phyloP scores from a whole-genome alignment of 1,140 invertebrate species.

The Formica selysi region DNA sequence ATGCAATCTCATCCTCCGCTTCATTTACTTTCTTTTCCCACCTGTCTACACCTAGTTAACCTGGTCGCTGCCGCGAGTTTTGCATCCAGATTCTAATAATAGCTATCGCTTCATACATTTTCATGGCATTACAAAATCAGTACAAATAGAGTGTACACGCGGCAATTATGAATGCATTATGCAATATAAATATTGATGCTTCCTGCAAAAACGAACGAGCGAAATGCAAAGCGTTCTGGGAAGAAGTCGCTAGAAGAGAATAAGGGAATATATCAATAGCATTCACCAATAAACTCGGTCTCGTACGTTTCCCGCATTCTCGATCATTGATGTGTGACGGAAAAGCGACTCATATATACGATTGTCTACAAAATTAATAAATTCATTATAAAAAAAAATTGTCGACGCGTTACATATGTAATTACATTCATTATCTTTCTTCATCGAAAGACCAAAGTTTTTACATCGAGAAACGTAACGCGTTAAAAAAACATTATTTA shows the following conservation, averaged over 20 bases:
- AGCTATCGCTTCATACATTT: conserved; percentile 86
- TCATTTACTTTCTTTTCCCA: conserved; percentile 79
- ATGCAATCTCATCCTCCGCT: conserved; percentile 79
- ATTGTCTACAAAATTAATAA: background rate
- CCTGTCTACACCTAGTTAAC: conserved; percentile 79
- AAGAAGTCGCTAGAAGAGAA: conserved; percentile 66
- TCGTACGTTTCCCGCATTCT: conserved; percentile 2
- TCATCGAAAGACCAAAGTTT: background rate
- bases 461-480: background rate
- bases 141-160: conserved; percentile 86
- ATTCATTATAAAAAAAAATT: conserved; percentile 10
- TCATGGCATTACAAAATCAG: conserved; percentile 86
- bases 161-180: conserved; percentile 86
- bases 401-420: background rate
- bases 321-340: background rate
- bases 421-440: background rate
- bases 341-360: background rate
- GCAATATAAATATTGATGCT: conserved; percentile 87
- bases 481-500: background rate
- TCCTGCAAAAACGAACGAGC: conserved; percentile 84
- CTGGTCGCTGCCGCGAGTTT: conserved; percentile 77
- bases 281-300: conserved; percentile 58
- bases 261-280: conserved; percentile 70
- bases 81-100: conserved; percentile 85
- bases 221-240: conserved; percentile 83